Evolutionary conservation across 2,797 vertebrate genomes (phyloP).

Genomic region (Echeneis naucrates): DNA sequence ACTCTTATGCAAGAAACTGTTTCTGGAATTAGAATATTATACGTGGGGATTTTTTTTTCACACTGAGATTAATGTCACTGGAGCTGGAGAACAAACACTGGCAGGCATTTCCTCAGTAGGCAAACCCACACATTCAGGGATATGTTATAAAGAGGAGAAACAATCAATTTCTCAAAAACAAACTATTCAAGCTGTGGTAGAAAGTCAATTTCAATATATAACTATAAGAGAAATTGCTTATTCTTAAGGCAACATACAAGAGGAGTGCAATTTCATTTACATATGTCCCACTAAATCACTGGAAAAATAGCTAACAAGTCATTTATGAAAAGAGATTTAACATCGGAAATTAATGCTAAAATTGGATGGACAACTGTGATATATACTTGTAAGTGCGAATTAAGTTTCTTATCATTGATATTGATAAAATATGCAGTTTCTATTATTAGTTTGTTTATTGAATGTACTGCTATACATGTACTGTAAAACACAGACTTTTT

Average conservation of each 20-base stretch:
- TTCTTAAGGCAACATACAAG: not conserved
- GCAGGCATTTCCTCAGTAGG: slow-evolving; percentile 29
- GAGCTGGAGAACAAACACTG: slow-evolving; percentile 17
- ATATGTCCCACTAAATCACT: not conserved
- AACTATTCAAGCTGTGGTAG: slow-evolving; percentile 19
- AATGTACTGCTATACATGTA: too few relatives aligned
- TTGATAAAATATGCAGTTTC: too few relatives aligned
- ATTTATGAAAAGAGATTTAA: not conserved
- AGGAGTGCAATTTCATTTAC: not conserved
- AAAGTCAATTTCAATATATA: not conserved
- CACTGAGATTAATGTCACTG: slow-evolving; percentile 36
- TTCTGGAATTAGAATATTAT: slow-evolving; percentile 50
- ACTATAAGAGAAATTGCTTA: slow-evolving; percentile 17
- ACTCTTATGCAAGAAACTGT: slow-evolving; percentile 63
- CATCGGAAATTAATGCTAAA: not conserved
- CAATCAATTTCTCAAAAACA: slow-evolving; percentile 2
- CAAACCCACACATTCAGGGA: slow-evolving; percentile 15
- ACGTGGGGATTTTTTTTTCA: slow-evolving; percentile 28
- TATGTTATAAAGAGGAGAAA: slow-evolving; percentile 12
- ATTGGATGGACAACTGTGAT: not conserved
- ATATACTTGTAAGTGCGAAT: too few relatives aligned
- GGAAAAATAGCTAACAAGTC: not conserved
- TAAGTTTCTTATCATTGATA: too few relatives aligned
- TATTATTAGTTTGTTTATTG: too few relatives aligned
- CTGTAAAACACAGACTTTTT: too few relatives aligned